Evolutionary conservation across 2,888 invertebrate species (phyloP).

Genomic region (Nephrotoma flavescens): DNA sequence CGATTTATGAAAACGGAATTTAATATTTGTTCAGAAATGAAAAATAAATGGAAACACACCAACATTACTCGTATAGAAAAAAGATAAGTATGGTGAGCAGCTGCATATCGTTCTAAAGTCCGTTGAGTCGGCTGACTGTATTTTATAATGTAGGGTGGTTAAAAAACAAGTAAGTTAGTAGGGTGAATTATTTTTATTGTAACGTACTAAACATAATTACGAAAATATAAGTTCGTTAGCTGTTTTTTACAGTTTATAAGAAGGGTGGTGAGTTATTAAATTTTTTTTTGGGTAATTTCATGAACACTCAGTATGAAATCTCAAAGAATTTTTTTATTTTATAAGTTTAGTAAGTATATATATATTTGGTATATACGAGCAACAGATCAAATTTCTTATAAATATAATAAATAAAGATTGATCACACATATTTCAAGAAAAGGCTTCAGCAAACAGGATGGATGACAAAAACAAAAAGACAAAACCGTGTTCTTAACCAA

Average conservation of each 20-base stretch:
- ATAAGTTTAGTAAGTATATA: not conserved
- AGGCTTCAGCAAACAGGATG: not conserved
- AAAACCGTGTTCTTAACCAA: not conserved
- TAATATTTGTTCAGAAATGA: not conserved
- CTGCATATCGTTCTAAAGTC: conserved; percentile 2
- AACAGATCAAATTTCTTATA: not conserved
- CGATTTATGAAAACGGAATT: not conserved
- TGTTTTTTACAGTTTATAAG: not conserved
- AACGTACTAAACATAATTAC: not conserved
- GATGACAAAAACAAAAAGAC: not conserved
- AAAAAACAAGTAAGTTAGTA: not conserved
- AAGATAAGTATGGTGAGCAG: not conserved
- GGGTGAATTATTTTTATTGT: not conserved
- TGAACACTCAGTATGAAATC: not conserved
- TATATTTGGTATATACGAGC: not conserved
- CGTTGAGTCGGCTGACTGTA: not conserved
- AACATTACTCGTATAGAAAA: not conserved
- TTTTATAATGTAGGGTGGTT: not conserved
- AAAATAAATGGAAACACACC: not conserved
- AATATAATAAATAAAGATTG: not conserved
- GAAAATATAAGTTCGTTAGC: not conserved
- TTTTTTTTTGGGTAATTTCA: not conserved
- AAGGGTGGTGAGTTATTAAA: not conserved
- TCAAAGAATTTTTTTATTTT: not conserved
- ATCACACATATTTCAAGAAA: not conserved